Base-by-base conservation (phyloP, 2,797 vertebrate genomes). In the Schizopygopsis malacanthus region DNA sequence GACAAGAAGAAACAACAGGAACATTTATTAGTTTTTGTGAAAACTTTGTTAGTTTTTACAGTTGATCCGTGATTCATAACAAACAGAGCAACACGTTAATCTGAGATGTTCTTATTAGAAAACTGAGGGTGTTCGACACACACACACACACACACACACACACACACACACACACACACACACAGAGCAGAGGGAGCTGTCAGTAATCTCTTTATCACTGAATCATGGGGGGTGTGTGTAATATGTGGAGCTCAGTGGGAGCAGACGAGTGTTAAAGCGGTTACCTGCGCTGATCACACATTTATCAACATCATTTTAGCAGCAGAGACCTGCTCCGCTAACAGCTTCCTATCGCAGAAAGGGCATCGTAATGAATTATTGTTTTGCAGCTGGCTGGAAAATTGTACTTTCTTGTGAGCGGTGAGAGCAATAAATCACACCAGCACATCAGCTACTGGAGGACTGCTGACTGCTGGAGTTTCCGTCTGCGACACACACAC, bases 291-390 rank as follows among this genome's bases (percentile, higher is more conserved):
- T 94, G 92, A 93, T 95, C 94, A 95, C 97, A 96, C 97, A 98
- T 99, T 98, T 96, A 98, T 99, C 97, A 97, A 95, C 93, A 95
- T 96, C 96, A 95, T 96, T 97, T 97, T 96, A 96, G 95, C 93
- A 93, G 95, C 95, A 93, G 94, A 95, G 95, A 95, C 94, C 94
- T 95, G 93, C 95, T 94, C 94, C 93, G 95, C 95, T 96, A 97
- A 93, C 98, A 96, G 97, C 97, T 97, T 93, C 97, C 97, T 98
- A 98, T 98, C 97, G 94, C 70, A 92, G 95, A 95, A 96, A 96
- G 95, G 93, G 95, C 96, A 98, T 99, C 97, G 96, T 97, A 97
- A 97, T 98, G 97, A 99, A 99, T 98, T 98, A 98, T 99, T 97
- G 97, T 98, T 98, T 96, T 96, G 95, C 92, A 94, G 97, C 96